Conservation (phyloP, 2,113 vertebrate species). For the Tenebrosternarchus preto region DNA sequence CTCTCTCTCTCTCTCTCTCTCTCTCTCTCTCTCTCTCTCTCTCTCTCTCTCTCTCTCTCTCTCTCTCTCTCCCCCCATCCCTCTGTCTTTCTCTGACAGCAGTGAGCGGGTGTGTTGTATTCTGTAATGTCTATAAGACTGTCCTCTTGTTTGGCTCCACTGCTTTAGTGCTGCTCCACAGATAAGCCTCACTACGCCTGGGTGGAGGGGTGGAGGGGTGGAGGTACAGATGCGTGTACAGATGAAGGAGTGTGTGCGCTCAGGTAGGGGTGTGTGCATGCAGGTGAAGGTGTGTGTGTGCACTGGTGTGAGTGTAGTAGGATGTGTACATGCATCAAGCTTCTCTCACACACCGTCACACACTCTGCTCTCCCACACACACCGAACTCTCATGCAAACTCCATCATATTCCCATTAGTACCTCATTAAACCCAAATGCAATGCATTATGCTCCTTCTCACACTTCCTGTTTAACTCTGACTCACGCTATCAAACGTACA, state of each 20-base stretch:
- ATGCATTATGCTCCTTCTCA: no score
- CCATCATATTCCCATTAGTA: no score
- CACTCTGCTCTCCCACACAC: no score
- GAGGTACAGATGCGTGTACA: not conserved
- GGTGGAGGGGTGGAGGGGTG: not conserved
- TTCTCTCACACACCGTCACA: no score
- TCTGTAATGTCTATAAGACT: constrained; percentile 35
- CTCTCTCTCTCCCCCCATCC: not conserved
- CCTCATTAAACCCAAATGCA: no score
- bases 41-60: not conserved
- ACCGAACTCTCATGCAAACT: no score
- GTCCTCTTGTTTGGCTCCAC: constrained; percentile 40
- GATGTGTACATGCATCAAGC: no score
- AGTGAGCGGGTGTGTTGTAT: constrained; percentile 21
- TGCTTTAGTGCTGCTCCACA: constrained; percentile 29
- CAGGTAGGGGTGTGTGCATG: not conserved
- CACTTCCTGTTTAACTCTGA: no score
- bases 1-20: constrained; percentile 1
- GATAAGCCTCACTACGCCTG: constrained; percentile 43
- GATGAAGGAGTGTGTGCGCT: not conserved
- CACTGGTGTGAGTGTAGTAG: no score
- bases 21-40: not conserved
- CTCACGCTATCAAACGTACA: no score
- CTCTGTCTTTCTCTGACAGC: not conserved
- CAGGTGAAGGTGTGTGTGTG: not conserved